phyloP scores from a whole-genome alignment of 1,140 invertebrate species.

The Metopolophium dirhodum region DNA sequence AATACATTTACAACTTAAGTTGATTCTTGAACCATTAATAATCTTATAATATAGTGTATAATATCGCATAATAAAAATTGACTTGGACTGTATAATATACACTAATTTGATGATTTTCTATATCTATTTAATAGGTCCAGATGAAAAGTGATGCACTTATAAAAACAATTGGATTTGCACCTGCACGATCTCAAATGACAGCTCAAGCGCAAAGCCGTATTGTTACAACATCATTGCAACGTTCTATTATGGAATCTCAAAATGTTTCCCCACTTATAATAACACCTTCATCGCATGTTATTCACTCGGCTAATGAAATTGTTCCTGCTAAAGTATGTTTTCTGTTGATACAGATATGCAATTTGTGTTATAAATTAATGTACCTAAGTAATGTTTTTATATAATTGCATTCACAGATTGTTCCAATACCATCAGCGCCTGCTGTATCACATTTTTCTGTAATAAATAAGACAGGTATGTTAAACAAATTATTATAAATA shows the following conservation, averaged over 20 bases:
- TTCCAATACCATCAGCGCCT: background rate
- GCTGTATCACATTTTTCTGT: constrained; percentile 42
- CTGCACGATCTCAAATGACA: background rate
- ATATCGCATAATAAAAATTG: background rate
- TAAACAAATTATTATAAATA: background rate
- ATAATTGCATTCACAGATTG: background rate
- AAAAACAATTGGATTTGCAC: constrained; percentile 32
- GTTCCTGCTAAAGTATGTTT: constrained; percentile 45
- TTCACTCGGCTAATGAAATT: background rate
- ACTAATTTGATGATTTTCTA: background rate
- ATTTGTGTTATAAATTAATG: background rate
- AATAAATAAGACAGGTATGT: constrained; percentile 36
- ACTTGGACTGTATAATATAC: background rate
- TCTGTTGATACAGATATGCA: background rate
- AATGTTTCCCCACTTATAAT: constrained; percentile 46
- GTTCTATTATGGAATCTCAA: constrained; percentile 43
- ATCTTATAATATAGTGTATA: background rate
- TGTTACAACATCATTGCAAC: background rate
- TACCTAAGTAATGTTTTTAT: background rate
- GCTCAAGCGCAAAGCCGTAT: background rate
- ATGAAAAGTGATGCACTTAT: constrained; percentile 10
- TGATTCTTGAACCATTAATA: background rate
- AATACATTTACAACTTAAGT: background rate
- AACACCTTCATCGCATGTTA: constrained; percentile 35
- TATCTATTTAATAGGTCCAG: background rate